A percentile compares a stretch with the other conserved stretches of the same genome.
phyloP scores from a whole-genome alignment of 2,113 vertebrate genomes.

The Microtus pennsylvanicus region DNA sequence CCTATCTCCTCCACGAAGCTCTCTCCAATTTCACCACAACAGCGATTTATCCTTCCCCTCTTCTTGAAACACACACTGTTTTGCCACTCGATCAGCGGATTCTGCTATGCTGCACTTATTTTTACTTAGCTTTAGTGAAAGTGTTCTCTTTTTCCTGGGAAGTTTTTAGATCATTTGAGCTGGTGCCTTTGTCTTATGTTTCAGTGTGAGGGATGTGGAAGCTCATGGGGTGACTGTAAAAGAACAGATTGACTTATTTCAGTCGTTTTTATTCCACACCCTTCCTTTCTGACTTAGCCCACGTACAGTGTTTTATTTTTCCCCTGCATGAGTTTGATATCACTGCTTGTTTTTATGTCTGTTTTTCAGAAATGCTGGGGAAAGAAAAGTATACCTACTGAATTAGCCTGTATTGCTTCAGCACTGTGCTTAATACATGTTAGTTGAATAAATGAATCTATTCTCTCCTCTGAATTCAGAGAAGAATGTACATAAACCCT shows the following conservation, averaged over 20 bases:
- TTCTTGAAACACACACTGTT: not conserved
- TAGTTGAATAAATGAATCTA: slow-evolving; percentile 19
- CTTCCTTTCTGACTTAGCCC: not conserved
- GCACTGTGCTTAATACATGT: not conserved
- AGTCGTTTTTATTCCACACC: not conserved
- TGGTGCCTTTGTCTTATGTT: not conserved
- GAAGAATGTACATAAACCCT: not conserved
- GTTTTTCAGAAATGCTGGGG: not conserved
- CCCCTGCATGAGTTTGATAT: not conserved
- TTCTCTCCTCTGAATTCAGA: slow-evolving; percentile 39
- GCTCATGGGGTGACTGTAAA: not conserved
- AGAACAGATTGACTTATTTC: not conserved
- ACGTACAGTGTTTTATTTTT: not conserved
- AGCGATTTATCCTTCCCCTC: not conserved
- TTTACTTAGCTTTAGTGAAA: not conserved
- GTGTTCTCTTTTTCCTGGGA: not conserved
- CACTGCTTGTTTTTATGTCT: not conserved
- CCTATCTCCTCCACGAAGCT: not conserved
- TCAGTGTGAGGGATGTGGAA: not conserved
- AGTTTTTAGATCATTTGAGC: not conserved
- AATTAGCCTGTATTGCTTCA: not conserved
- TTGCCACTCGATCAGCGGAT: not conserved
- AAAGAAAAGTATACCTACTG: slow-evolving; percentile 11
- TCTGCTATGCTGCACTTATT: not conserved
- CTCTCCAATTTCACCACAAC: not conserved